Conservation (phyloP, 2,888 invertebrate species). For the Ochropleura leucogaster region DNA sequence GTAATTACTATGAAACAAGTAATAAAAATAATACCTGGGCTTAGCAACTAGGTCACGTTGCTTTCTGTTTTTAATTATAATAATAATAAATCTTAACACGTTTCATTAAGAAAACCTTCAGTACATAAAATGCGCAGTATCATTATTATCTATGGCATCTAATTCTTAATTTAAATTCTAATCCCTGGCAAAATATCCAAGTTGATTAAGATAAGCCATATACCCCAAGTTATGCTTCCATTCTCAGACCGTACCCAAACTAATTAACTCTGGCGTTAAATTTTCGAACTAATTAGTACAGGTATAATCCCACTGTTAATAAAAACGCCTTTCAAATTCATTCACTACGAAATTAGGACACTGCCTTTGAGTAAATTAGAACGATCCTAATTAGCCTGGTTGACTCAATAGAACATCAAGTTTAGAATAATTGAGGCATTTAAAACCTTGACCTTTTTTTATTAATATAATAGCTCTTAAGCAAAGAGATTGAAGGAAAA, state of each 20-base stretch:
- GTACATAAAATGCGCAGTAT: neutral
- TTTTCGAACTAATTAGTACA: slow-evolving; percentile 59
- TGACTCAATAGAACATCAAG: slow-evolving; percentile 30
- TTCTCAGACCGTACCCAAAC: slow-evolving; percentile 55
- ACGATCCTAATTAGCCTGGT: slow-evolving; percentile 48
- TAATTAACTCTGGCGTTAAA: slow-evolving; percentile 55
- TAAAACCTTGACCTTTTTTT: slow-evolving; percentile 30
- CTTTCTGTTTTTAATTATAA: neutral
- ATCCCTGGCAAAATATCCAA: slow-evolving; percentile 39
- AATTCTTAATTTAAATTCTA: slow-evolving; percentile 47
- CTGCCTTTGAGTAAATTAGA: slow-evolving; percentile 45
- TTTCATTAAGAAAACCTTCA: neutral
- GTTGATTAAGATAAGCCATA: slow-evolving; percentile 54
- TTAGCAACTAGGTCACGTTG: slow-evolving; percentile 4
- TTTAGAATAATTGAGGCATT: slow-evolving; percentile 12
- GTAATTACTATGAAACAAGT: slow-evolving; percentile 25
- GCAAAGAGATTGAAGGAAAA: slow-evolving; percentile 25
- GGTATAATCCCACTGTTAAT: slow-evolving; percentile 56
- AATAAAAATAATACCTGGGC: slow-evolving; percentile 16
- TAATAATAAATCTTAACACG: neutral
- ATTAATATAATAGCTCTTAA: slow-evolving; percentile 5
- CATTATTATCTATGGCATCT: slow-evolving; percentile 6
- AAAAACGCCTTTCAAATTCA: slow-evolving; percentile 58
- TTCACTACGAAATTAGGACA: slow-evolving; percentile 49
- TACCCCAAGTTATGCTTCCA: slow-evolving; percentile 42